These are phyloP conservation scores for Latrodectus hesperus DNA, from an alignment of 2,888 invertebrate genomes.

Conservation along the genomic window DNA sequence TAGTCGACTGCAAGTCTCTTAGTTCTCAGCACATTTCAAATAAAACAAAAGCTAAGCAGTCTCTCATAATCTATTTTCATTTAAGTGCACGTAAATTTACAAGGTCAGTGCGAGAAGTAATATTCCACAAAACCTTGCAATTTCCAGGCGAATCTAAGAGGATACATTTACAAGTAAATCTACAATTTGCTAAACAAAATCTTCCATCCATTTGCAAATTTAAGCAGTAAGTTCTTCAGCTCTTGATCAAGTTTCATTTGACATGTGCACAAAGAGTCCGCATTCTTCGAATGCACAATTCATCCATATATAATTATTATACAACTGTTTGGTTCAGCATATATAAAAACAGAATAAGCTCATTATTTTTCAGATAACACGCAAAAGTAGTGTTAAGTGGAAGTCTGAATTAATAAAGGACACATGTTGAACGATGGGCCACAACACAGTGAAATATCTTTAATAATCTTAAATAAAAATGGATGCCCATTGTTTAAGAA, in stretches of 20 bases:
- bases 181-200: background rate
- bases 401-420: background rate
- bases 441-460: too few species aligned
- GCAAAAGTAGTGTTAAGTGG: slow-evolving; percentile 18
- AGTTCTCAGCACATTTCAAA: slow-evolving; percentile 43
- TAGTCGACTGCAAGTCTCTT: slow-evolving; percentile 58
- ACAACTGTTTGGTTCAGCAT: too few species aligned
- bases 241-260: background rate
- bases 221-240: background rate
- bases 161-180: slow-evolving; percentile 19
- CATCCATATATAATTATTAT: too few species aligned
- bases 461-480: too few species aligned
- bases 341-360: slow-evolving; percentile 52
- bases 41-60: slow-evolving; percentile 11
- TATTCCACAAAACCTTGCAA: background rate
- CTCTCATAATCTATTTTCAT: slow-evolving; percentile 23
- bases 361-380: slow-evolving; percentile 32
- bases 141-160: slow-evolving; percentile 9
- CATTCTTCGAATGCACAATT: background rate
- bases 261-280: slow-evolving; percentile 3
- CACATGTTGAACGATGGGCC: too few species aligned
- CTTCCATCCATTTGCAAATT: slow-evolving; percentile 24
- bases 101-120: background rate
- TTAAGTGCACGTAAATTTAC: slow-evolving; percentile 22
- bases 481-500: too few species aligned